phyloP scores from a whole-genome alignment of 2,113 vertebrate species.

The Emydocephalus ijimae region DNA sequence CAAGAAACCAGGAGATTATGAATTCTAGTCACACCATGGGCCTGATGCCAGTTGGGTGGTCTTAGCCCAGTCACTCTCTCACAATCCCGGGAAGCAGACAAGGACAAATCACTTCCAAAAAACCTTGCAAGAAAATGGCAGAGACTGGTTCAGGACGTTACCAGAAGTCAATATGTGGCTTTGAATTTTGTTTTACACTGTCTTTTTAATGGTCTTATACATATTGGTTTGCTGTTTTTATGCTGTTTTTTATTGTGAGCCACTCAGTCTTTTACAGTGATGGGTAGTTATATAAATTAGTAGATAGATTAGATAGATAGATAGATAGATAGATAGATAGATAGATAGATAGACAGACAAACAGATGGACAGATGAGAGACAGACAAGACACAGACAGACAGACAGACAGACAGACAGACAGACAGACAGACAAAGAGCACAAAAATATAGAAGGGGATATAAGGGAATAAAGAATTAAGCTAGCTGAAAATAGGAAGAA shows the following conservation, averaged over 20 bases:
- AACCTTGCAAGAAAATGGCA: background rate
- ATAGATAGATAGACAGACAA: background rate
- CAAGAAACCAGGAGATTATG: background rate
- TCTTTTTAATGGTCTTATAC: background rate
- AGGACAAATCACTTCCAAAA: background rate
- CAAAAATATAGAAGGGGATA: background rate
- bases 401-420: rapidly evolving
- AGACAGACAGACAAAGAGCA: no score
- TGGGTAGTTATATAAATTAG: background rate
- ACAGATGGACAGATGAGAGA: no score
- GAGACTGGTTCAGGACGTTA: background rate
- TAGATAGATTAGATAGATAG: background rate
- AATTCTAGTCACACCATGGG: background rate
- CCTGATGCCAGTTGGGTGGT: background rate
- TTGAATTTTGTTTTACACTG: background rate
- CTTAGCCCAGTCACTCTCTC: background rate
- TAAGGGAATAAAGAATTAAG: background rate
- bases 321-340: background rate
- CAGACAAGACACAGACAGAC: background rate
- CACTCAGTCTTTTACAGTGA: background rate
- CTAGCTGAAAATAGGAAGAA: background rate
- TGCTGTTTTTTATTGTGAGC: background rate
- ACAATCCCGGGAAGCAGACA: background rate
- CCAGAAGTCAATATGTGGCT: background rate
- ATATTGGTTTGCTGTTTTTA: background rate